Percentiles rank a stretch among this genome's conserved stretches.
Evolutionary conservation across 1,140 invertebrate species (phyloP).

Genomic region (Gonatopus flavifemur): DNA sequence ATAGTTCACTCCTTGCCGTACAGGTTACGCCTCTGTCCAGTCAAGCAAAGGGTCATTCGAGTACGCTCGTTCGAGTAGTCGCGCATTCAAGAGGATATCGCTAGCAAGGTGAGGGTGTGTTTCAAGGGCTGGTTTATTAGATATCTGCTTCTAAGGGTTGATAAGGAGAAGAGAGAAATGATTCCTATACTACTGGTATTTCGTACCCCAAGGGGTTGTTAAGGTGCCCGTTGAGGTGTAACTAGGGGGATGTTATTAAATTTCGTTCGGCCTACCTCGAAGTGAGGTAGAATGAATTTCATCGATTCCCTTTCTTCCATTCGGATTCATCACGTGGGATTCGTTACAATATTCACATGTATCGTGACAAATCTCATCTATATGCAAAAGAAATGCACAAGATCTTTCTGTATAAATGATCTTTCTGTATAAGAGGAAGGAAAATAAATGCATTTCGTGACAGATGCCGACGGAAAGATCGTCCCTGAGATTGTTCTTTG

Average conservation of each 20-base stretch:
- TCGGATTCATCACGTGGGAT: no score
- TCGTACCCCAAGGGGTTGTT: conserved; percentile 50
- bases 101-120: conserved; percentile 42
- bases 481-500: conserved; percentile 43
- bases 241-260: conserved; percentile 62
- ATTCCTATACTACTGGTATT: conserved; percentile 30
- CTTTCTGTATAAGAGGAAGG: no score
- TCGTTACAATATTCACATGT: no score
- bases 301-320: conserved; percentile 32
- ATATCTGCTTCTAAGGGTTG: conserved; percentile 46
- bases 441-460: conserved; percentile 27
- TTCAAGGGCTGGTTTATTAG: conserved; percentile 56
- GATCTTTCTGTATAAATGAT: no score
- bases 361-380: no score
- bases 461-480: conserved; percentile 29
- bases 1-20: conserved; percentile 38
- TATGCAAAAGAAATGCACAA: no score
- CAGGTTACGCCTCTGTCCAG: conserved; percentile 52
- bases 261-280: conserved; percentile 50
- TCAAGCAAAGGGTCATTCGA: conserved; percentile 37
- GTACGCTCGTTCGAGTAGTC: conserved; percentile 21
- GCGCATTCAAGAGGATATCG: conserved; percentile 35
- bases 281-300: conserved; percentile 47
- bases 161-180: conserved; percentile 31
- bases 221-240: conserved; percentile 61